Evolutionary conservation across 2,113 vertebrate genomes (phyloP), one percentile per base, ranked within the genome.

Genomic region (Eudorcas thomsonii): DNA sequence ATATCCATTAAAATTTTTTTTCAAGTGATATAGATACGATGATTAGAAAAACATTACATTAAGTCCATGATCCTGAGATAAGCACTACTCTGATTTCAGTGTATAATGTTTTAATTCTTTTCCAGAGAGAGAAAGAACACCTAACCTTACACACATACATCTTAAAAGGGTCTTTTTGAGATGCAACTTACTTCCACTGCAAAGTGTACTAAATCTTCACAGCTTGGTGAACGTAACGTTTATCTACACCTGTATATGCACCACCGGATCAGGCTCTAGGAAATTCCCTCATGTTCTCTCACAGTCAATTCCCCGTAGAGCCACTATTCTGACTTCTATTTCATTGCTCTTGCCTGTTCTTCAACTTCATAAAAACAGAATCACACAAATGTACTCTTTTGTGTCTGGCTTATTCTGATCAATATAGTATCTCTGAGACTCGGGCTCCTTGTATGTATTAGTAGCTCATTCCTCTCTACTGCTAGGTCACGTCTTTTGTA

Each of bases 331-430:
- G 30, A 87, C 71, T 48, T 67, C 15, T 48, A 7, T 50, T 57
- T 0, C 16, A 7, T 2, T 2, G 1, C 5, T 59, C 19, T 13
- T 23, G 36, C 33, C 39, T 71, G 33, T 23, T 13, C 52, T 28
- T 30, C 8, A 45, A 13, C 55, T 6, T 87, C 48, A 13, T 28
- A 3, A 54, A 36, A 52, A n/a, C 11, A 52, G 19, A 82, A 25
- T 30, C 33, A 7, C 16, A 52, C 25, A 3, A 13, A 1, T 14
- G 48, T 4, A 5, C 45, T 23, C 33, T 8, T 23, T 30, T 30
- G 67, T 11, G 28, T 36, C 36, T 57, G 59, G 30, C 30, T 62
- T 80, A 28, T 45, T 91, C 7, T 1, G 14, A 59, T 62, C 28
- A 14, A 9, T 7, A 3, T 3, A 19, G 57, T 6, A 12, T 10